A percentile compares a stretch with the other conserved stretches of the same genome.
Evolutionary conservation across 2,797 vertebrate genomes (phyloP).

Genomic region (Spea hammondii): DNA sequence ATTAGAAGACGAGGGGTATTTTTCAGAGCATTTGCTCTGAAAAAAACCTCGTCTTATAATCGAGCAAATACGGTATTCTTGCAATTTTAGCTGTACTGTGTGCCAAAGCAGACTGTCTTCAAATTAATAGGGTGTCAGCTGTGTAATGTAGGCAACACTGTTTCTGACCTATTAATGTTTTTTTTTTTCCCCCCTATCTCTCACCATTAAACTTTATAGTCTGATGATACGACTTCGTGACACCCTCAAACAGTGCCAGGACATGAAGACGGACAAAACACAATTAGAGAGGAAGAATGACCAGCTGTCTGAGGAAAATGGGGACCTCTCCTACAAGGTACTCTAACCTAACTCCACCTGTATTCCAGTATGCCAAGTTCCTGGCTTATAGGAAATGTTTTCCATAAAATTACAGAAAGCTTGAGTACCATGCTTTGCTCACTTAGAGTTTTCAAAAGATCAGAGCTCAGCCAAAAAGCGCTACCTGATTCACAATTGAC

Average conservation of each 20-base stretch:
- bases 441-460: no score
- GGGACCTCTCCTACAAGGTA: constrained; percentile 85
- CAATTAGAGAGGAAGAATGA: constrained; percentile 86
- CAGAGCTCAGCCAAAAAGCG: no score
- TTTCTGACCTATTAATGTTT: neutral
- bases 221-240: constrained; percentile 80
- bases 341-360: neutral
- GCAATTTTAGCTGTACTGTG: neutral
- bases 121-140: no score
- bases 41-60: no score
- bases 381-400: no score
- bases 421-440: no score
- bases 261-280: constrained; percentile 77
- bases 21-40: no score
- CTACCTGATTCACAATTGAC: no score
- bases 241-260: constrained; percentile 81
- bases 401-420: no score
- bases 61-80: no score
- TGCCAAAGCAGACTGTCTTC: neutral
- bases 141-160: neutral
- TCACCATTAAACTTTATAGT: constrained; percentile 58
- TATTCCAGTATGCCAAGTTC: neutral
- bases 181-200: neutral
- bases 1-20: no score
- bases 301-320: constrained; percentile 85